A percentile compares a stretch with the other conserved stretches of the same genome.
These are phyloP conservation scores for Desmophyllum pertusum DNA, from an alignment of 92 coral and sea anemone species.

Conservation along the genomic window DNA sequence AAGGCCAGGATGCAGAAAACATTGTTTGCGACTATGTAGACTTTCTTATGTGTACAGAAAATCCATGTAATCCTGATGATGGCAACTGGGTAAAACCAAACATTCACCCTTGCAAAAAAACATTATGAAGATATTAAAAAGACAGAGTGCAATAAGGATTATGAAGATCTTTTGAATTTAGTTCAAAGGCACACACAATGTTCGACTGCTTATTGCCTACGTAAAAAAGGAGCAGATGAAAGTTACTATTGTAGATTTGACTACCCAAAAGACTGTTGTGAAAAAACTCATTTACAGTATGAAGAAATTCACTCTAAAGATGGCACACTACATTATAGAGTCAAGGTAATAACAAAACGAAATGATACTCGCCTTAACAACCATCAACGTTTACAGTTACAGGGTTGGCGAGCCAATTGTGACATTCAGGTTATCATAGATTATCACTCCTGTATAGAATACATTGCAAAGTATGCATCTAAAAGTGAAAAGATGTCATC, in stretches of 20 bases:
- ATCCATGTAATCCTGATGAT: constrained; percentile 36
- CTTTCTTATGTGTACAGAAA: constrained; percentile 43
- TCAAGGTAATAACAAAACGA: constrained; percentile 47
- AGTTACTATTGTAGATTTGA: constrained; percentile 54
- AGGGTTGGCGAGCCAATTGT: constrained; percentile 67
- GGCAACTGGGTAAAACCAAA: constrained; percentile 39
- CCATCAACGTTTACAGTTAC: constrained; percentile 56
- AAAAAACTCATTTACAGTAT: constrained; percentile 36
- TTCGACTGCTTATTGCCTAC: constrained; percentile 39
- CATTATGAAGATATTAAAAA: no score
- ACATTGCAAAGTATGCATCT: constrained; percentile 56
- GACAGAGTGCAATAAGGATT: no score
- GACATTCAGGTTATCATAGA: constrained; percentile 60
- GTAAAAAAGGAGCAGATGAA: constrained; percentile 1
- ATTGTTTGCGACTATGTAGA: constrained; percentile 51
- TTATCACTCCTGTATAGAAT: constrained; percentile 59
- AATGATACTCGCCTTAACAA: constrained; percentile 50
- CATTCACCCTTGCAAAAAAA: constrained; percentile 51
- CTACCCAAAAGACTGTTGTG: constrained; percentile 44
- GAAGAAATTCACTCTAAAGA: constrained; percentile 33
- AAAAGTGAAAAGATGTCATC: constrained; percentile 56
- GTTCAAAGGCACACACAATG: constrained; percentile 60
- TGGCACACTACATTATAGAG: constrained; percentile 27
- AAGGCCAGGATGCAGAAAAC: constrained; percentile 53
- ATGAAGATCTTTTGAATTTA: constrained; percentile 47